Evolutionary conservation across 2,888 invertebrate species (phyloP).

Genomic region (Tethea ocularis): DNA sequence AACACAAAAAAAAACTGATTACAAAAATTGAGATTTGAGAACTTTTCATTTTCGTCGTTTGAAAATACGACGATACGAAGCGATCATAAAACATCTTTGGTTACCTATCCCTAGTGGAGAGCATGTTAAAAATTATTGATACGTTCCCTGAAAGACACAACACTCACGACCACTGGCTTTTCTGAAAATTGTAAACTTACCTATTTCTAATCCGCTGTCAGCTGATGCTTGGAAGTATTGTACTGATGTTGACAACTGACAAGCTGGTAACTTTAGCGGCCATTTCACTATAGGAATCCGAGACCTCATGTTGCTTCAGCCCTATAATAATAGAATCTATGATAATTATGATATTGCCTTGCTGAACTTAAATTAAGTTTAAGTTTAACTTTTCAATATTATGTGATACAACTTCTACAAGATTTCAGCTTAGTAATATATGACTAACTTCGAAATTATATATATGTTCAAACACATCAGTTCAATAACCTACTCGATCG

Average conservation of each 20-base stretch:
- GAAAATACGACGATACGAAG: not conserved
- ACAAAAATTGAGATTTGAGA: too few species aligned
- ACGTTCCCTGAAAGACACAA: not conserved
- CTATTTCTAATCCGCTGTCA: constrained; percentile 54
- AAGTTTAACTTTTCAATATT: too few species aligned
- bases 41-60: too few species aligned
- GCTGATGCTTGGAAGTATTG: constrained; percentile 40
- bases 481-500: too few species aligned
- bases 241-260: constrained; percentile 43
- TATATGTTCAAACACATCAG: too few species aligned
- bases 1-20: too few species aligned
- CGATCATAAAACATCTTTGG: too few species aligned
- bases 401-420: too few species aligned
- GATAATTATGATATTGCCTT: not conserved
- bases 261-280: constrained; percentile 39
- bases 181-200: constrained; percentile 31
- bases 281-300: constrained; percentile 52
- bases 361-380: too few species aligned
- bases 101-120: too few species aligned
- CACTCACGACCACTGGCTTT: not conserved
- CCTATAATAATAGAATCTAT: not conserved
- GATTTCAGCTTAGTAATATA: too few species aligned
- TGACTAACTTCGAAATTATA: too few species aligned
- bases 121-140: not conserved
- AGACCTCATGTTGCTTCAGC: constrained; percentile 45